phyloP scores from a whole-genome alignment of 2,113 vertebrate genomes.

The Nycticryphes semicollaris region DNA sequence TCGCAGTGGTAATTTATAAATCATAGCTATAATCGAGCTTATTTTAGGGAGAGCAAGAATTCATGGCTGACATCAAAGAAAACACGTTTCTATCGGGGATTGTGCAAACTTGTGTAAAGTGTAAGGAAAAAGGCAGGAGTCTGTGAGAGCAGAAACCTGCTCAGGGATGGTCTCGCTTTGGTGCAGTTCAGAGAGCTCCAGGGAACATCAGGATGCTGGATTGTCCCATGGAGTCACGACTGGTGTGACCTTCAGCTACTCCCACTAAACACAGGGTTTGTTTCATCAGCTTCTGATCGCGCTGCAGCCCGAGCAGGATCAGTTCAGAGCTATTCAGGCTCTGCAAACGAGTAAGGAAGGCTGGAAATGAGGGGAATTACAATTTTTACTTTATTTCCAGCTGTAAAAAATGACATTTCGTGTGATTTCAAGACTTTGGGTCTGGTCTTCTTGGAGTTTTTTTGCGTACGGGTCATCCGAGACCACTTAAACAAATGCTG shows the following conservation, averaged over 20 bases:
- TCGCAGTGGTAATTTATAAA: constrained; percentile 32
- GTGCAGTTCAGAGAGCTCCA: neutral
- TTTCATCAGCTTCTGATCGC: neutral
- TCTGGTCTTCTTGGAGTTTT: neutral
- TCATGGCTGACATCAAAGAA: constrained; percentile 14
- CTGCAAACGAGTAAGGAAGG: neutral
- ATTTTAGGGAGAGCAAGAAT: constrained; percentile 24
- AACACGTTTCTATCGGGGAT: neutral
- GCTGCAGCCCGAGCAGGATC: neutral
- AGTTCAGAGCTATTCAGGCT: neutral
- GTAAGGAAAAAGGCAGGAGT: neutral
- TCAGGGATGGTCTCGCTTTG: neutral
- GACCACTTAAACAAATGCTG: neutral
- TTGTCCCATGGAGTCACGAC: accelerated
- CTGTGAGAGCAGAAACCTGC: neutral
- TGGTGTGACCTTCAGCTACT: neutral
- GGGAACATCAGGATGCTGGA: neutral
- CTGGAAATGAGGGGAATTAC: neutral
- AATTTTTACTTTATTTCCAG: neutral
- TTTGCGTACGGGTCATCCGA: neutral
- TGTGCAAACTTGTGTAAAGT: neutral
- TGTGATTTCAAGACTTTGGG: neutral
- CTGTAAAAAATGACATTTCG: neutral
- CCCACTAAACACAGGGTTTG: neutral
- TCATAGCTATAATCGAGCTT: neutral